Evolutionary conservation across 37 sponge, comb jelly and placozoan genomes (phyloP).

Genomic region (Geodia barretti): DNA sequence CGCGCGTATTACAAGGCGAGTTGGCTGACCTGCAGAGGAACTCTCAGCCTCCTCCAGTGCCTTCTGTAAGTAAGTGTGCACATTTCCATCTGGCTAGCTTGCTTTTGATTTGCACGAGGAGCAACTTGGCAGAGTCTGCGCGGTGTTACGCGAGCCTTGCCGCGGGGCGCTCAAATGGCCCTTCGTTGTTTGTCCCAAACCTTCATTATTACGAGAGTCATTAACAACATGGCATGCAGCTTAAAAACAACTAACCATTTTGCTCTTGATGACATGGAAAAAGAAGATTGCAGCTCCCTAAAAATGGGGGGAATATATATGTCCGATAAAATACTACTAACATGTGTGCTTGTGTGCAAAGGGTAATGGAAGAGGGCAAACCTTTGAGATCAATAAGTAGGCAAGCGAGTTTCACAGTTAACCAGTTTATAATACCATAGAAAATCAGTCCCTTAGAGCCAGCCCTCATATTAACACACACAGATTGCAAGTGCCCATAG

Average conservation of each 20-base stretch:
- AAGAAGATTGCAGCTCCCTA: slow-evolving; percentile 37
- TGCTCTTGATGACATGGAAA: slow-evolving; percentile 52
- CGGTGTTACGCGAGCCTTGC: too few species aligned
- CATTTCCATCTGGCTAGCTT: too few species aligned
- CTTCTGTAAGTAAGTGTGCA: too few species aligned
- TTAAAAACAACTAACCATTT: slow-evolving; percentile 11
- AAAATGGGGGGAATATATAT: neutral
- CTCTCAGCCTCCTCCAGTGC: too few species aligned
- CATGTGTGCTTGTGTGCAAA: neutral
- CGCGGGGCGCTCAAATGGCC: too few species aligned
- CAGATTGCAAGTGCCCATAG: too few species aligned
- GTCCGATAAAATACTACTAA: neutral
- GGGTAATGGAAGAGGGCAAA: neutral
- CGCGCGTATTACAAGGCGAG: too few species aligned
- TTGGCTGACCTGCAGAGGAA: too few species aligned
- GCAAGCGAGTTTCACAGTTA: neutral
- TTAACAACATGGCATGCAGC: neutral
- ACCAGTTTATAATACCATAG: neutral
- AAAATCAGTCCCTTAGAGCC: too few species aligned
- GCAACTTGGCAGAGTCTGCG: neutral
- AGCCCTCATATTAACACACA: too few species aligned
- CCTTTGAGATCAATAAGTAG: neutral
- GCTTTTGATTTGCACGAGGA: neutral
- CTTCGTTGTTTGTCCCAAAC: neutral
- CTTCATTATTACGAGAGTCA: neutral